Evolutionary conservation across 2,797 vertebrate genomes (phyloP).

Genomic region (Phoebastria nigripes): DNA sequence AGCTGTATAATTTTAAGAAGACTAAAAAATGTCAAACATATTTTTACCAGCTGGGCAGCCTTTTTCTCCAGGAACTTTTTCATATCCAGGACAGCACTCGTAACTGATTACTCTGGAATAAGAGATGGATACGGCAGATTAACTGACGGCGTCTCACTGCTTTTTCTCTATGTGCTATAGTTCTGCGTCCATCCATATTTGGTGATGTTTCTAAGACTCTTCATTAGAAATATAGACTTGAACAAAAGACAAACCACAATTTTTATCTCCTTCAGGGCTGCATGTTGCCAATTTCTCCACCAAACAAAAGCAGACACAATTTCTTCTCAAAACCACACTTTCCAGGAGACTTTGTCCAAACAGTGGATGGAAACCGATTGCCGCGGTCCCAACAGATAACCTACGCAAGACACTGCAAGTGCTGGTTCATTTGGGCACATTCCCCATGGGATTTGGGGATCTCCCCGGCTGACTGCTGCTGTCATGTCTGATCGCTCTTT

Average conservation of each 20-base stretch:
- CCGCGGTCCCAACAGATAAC: neutral
- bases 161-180: neutral
- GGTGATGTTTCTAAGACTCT: neutral
- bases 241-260: neutral
- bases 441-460: neutral
- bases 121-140: constrained; percentile 22
- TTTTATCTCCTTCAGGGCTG: neutral
- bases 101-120: constrained; percentile 88
- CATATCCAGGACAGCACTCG: constrained; percentile 97
- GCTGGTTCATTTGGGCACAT: neutral
- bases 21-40: neutral
- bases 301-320: neutral
- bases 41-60: constrained; percentile 93
- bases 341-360: neutral
- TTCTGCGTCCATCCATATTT: neutral
- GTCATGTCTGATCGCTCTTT: neutral
- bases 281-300: neutral
- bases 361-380: neutral
- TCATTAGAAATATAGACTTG: neutral
- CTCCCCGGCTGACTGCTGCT: neutral
- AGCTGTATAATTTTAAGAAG: constrained; percentile 15
- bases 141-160: neutral
- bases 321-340: neutral
- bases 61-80: constrained; percentile 90
- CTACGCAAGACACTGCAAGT: neutral